Conservation (phyloP, 2,797 vertebrate species). For the Manis crassicaudata region DNA sequence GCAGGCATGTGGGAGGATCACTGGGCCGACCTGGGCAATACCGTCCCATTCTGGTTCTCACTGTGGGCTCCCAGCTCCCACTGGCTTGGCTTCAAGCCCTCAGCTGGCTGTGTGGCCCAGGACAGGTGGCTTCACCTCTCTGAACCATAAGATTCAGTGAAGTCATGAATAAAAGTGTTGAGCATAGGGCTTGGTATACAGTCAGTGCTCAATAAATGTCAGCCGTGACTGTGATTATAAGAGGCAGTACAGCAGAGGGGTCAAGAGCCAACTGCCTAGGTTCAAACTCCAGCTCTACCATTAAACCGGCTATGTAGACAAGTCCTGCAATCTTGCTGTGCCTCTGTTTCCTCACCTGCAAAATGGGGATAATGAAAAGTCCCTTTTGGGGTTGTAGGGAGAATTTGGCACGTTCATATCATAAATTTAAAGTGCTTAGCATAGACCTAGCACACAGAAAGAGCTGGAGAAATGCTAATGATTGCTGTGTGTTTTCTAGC, state of each 20-base stretch:
- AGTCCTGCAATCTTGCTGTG: accelerated
- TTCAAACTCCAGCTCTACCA: background rate
- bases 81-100: background rate
- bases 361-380: background rate
- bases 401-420: background rate
- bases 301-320: background rate
- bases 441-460: background rate
- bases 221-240: background rate
- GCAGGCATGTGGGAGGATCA: background rate
- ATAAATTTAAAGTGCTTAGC: background rate
- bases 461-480: background rate
- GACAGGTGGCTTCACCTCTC: background rate
- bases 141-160: background rate
- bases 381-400: background rate
- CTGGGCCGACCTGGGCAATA: no score
- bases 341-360: background rate
- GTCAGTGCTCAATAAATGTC: background rate
- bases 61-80: background rate
- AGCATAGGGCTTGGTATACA: background rate
- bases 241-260: background rate
- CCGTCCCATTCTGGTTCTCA: background rate
- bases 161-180: background rate
- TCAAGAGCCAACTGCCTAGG: background rate
- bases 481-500: background rate
- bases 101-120: background rate